A percentile compares a stretch with the other conserved stretches of the same genome.
Conservation (phyloP, 2,888 invertebrate genomes). For the Amphipoea lucens region DNA sequence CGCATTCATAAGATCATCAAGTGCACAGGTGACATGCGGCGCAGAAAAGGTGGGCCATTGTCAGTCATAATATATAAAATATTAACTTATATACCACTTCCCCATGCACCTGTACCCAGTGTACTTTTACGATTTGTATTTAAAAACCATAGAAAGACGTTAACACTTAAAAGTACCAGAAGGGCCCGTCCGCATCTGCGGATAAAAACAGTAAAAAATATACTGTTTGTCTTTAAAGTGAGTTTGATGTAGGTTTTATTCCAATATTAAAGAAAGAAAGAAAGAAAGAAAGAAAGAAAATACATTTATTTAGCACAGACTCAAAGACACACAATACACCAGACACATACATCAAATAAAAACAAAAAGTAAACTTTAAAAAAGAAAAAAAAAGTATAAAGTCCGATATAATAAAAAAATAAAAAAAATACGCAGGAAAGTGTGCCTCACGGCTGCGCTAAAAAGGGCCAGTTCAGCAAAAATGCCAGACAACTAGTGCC, state of each 20-base stretch:
- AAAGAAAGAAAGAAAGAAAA: too few relatives aligned
- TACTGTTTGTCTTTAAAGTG: slow-evolving; percentile 32
- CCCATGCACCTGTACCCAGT: not conserved
- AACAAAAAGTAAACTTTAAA: too few relatives aligned
- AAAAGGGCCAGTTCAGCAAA: too few relatives aligned
- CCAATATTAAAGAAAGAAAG: too few relatives aligned
- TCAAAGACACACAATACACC: too few relatives aligned
- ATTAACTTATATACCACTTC: not conserved
- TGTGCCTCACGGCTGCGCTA: too few relatives aligned
- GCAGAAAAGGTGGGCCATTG: not conserved
- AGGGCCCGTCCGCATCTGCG: slow-evolving; percentile 5
- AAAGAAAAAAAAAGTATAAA: too few relatives aligned
- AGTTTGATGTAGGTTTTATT: slow-evolving; percentile 47
- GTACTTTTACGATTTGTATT: not conserved
- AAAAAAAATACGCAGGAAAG: too few relatives aligned
- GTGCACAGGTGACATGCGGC: not conserved
- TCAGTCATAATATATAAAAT: not conserved
- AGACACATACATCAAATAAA: too few relatives aligned
- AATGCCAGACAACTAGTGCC: too few relatives aligned
- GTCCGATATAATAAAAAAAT: too few relatives aligned
- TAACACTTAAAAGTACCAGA: slow-evolving; percentile 14
- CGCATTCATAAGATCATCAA: not conserved
- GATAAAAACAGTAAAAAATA: slow-evolving; percentile 30
- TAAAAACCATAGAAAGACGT: not conserved
- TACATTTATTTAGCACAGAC: too few relatives aligned